Conservation (phyloP, 2,888 invertebrate species). For the Alcis repandata region DNA sequence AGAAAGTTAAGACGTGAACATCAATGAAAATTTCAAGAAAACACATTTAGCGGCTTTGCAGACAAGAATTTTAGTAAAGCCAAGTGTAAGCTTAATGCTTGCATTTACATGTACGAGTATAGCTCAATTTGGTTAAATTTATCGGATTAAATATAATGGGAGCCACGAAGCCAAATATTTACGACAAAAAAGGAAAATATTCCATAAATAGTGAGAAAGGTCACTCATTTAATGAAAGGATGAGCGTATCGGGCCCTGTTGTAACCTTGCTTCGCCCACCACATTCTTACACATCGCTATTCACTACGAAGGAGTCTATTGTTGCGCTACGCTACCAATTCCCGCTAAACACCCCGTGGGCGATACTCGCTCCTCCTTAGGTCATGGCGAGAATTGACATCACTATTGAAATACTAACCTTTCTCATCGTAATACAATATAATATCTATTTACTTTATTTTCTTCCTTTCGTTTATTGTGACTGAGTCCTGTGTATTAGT, state of each 20-base stretch:
- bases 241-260: conserved; percentile 20
- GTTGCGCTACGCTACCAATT: conserved; percentile 40
- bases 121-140: neutral
- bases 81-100: too few relatives aligned
- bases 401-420: conserved; percentile 2
- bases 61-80: neutral
- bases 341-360: conserved; percentile 38
- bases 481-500: too few relatives aligned
- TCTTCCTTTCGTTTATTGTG: too few relatives aligned
- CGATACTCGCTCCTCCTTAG: conserved; percentile 24
- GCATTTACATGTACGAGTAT: conserved; percentile 1
- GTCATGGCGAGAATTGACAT: conserved; percentile 28
- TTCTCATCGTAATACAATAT: too few relatives aligned
- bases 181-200: neutral
- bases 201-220: neutral
- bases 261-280: conserved; percentile 42
- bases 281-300: conserved; percentile 35
- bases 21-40: neutral
- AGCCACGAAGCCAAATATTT: neutral
- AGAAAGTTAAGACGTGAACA: neutral
- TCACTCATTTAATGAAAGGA: conserved; percentile 1
- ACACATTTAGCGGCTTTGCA: neutral
- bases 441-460: too few relatives aligned
- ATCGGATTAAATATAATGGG: conserved; percentile 11
- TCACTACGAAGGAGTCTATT: conserved; percentile 32